Conservation (phyloP, 2,888 invertebrate genomes). For the Dendrolimus pini region DNA sequence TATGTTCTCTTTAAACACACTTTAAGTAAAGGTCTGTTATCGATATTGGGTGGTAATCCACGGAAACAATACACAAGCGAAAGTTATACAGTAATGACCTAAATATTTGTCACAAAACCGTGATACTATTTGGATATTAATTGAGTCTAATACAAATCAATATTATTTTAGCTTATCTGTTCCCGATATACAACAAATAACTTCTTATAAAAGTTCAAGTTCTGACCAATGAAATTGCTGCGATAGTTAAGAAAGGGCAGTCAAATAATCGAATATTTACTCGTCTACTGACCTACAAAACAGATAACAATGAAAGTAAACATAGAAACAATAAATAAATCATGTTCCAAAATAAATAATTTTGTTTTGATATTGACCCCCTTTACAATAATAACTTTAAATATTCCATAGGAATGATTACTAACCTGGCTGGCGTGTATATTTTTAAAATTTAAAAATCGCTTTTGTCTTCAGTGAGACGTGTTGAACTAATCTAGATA, state of each 20-base stretch:
- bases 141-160: neutral
- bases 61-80: neutral
- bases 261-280: constrained; percentile 42
- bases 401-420: constrained; percentile 17
- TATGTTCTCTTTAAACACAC: too few relatives aligned
- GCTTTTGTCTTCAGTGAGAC: too few relatives aligned
- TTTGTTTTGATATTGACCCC: constrained; percentile 65
- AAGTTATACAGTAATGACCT: neutral
- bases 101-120: neutral
- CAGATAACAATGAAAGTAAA: constrained; percentile 67
- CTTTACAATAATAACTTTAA: constrained; percentile 35
- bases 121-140: neutral
- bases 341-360: constrained; percentile 49
- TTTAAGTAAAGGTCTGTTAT: neutral
- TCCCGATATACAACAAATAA: neutral
- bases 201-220: neutral
- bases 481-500: too few relatives aligned
- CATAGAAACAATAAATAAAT: constrained; percentile 56
- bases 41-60: neutral
- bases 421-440: neutral
- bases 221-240: neutral
- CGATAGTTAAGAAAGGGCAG: constrained; percentile 33
- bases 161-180: neutral
- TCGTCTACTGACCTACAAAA: constrained; percentile 57
- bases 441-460: too few relatives aligned